phyloP scores from a whole-genome alignment of 2,797 vertebrate species.

The Ciconia nigra region DNA sequence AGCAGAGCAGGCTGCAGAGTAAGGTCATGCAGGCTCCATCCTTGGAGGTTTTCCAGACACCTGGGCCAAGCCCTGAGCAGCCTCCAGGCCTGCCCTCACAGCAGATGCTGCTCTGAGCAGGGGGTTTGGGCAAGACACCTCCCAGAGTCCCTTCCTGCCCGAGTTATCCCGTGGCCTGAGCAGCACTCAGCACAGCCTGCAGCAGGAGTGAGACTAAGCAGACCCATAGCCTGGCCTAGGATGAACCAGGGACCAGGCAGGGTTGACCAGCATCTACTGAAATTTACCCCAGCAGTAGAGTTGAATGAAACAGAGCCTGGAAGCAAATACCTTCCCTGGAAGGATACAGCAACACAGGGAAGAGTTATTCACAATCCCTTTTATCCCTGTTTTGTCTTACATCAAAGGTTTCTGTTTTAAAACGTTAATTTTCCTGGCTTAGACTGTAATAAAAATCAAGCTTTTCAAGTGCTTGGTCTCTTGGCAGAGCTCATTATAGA shows the following conservation, averaged over 20 bases:
- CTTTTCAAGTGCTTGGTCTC: not conserved
- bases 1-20: too few species aligned
- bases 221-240: accelerated
- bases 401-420: not conserved
- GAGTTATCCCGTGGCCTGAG: accelerated
- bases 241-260: too few species aligned
- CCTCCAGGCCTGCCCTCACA: not conserved
- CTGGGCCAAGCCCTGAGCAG: not conserved
- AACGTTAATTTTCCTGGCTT: not conserved
- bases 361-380: not conserved
- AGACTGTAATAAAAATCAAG: not conserved
- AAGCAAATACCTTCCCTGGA: not conserved
- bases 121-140: accelerated
- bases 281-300: not conserved
- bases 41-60: accelerated
- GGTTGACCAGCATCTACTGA: not conserved
- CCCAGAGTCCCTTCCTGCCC: not conserved
- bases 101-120: not conserved
- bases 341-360: accelerated
- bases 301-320: not conserved
- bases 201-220: accelerated
- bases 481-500: not conserved
- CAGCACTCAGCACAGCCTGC: not conserved
- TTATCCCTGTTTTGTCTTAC: not conserved
- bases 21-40: accelerated